Evolutionary conservation across 2,797 vertebrate species (phyloP), one percentile per base, ranked within the genome.

Genomic region (Cephalopachus bancanus): DNA sequence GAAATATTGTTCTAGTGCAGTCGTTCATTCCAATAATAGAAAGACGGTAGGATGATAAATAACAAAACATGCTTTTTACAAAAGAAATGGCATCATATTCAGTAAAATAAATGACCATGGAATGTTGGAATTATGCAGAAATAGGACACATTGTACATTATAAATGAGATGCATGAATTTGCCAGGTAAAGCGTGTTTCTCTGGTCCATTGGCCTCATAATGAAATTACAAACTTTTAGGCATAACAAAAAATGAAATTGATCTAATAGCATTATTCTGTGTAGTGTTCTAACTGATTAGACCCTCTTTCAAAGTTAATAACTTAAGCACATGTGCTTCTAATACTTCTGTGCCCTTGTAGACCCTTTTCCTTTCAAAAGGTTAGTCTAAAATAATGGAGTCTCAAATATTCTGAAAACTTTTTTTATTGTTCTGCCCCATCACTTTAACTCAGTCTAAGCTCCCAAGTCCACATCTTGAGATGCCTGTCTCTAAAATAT

Each of bases 261-360:
- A 16, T 81, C 33, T 78, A 81, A 62, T n/a, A 49, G 20, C 30
- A 8, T 96, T 60, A 19, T 92, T 84, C 76, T 93, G 28, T 87
- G 33, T 67, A 28, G 30, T 83, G n/a, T 92, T 89, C 84, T 78
- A 95, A 76, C 57, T 86, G 57, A 87, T 93, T 91, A 88, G 20
- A 87, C 33, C 4, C 11, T 7, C 71, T 91, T 95, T 83, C 44
- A 84, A 84, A 83, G 59, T 69, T 74, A 78, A 87, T 83, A 81
- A 90, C 69, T 69, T 83, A 75, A 79, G 30, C 10, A 72, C n/a
- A 30, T 30, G 49, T 33, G 8, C 5, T 57, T 90, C 33, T 80
- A 5, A 44, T 44, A 44, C 44, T 7, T 44, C 44, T 44, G 44
- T 64, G 81, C 49, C 22, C 20, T 91, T 49, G 28, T 83, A 57